Evolutionary conservation across 2,113 vertebrate genomes (phyloP).

Genomic region (Cheirogaleus medius): DNA sequence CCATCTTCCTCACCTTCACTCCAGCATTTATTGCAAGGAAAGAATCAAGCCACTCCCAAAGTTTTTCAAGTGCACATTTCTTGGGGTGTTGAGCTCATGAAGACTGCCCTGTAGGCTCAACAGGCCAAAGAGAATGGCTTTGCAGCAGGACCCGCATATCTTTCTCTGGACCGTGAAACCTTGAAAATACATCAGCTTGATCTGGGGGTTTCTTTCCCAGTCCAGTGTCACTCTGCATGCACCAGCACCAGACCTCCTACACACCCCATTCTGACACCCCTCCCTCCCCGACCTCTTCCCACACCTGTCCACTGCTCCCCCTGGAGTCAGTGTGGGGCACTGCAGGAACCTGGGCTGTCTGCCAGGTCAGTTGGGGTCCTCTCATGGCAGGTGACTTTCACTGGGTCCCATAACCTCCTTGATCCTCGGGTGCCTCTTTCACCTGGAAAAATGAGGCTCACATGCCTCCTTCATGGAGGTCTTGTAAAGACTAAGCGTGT

Average conservation of each 20-base stretch:
- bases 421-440: not conserved
- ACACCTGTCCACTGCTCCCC: not conserved
- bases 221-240: rapidly evolving
- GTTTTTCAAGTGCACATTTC: not conserved
- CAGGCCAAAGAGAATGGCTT: not conserved
- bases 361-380: not conserved
- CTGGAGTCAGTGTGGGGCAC: not conserved
- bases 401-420: not conserved
- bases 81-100: not conserved
- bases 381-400: not conserved
- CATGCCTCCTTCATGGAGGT: rapidly evolving
- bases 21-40: not conserved
- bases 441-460: not conserved
- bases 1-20: not conserved
- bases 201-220: not conserved
- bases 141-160: rapidly evolving
- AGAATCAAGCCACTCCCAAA: not conserved
- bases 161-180: not conserved
- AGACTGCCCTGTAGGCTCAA: not conserved
- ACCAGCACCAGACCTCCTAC: rapidly evolving
- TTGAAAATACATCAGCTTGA: not conserved
- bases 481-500: not conserved
- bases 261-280: not conserved
- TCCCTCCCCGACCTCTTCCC: too few relatives aligned
- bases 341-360: not conserved